These are phyloP conservation scores for Macrotus californicus DNA, from an alignment of 2,113 vertebrate genomes.

Conservation along the genomic window DNA sequence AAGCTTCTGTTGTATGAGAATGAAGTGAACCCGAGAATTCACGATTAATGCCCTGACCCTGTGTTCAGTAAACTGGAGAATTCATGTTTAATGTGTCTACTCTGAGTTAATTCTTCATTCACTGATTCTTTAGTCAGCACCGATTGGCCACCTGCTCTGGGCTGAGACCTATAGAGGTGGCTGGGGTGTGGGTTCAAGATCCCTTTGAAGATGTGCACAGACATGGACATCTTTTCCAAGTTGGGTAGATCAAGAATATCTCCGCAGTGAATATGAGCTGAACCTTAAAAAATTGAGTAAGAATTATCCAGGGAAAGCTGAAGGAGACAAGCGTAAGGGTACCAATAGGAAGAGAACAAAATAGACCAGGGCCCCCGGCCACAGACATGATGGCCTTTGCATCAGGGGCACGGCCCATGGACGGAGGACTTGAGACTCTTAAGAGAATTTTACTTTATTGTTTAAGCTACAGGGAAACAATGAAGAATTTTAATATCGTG, in stretches of 20 bases:
- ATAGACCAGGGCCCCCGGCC: not conserved
- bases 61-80: not conserved
- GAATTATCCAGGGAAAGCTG: not conserved
- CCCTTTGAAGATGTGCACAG: not conserved
- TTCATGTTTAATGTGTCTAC: no score
- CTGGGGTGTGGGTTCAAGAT: not conserved
- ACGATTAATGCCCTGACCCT: not conserved
- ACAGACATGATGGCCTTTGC: rapidly evolving
- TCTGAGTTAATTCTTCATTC: not conserved
- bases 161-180: no score
- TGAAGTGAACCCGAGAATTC: not conserved
- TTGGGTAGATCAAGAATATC: not conserved
- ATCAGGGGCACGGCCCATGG: not conserved
- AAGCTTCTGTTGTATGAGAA: constrained; percentile 3
- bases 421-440: no score
- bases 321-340: not conserved
- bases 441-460: not conserved
- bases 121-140: no score
- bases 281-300: not conserved
- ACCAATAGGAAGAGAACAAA: not conserved
- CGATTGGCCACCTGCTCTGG: rapidly evolving
- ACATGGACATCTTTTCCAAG: not conserved
- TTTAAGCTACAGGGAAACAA: not conserved
- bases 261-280: not conserved
- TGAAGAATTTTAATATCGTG: not conserved